Base-by-base conservation (phyloP, 2,797 vertebrate species). In the Brotula barbata region DNA sequence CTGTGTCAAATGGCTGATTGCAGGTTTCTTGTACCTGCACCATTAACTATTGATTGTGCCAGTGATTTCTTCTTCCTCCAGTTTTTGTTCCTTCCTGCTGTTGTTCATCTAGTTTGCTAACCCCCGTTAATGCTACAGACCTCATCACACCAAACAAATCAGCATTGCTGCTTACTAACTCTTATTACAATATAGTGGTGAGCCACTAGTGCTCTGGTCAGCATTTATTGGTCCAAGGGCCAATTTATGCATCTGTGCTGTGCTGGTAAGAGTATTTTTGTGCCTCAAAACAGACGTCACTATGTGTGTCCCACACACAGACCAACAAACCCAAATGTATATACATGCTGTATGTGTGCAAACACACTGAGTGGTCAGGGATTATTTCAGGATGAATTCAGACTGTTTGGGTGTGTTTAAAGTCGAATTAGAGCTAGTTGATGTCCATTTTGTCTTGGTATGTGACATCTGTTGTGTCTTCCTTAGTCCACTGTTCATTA, bases 231-330 rank as follows among this genome's bases (percentile, higher is more conserved):
- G 87, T 87, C 79, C 15, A 8, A 31, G 3, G 84, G 68, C 78
- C 78, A 73, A 67, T 86, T 57, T 34, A 80, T 84, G 83, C 70
- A 41, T 81, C 75, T 75, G 78, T 61, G 59, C 82, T 87, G 70
- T 80, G 82, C 86, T 72, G 80, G 72, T 87, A 84, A 83, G 86
- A 85, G 86, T 88, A 80, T 88, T 83, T 81, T 68, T 85, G 88
- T 90, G 88, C 89, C 89, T 90, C 86, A 86, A 89, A 81, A 81
- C 69, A 84, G 82, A 70, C 77, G 84, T 87, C 80, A 83, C 87
- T 80, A 87, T 86, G 81, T 82, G 77, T 85, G 63, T 79, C 76
- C 40, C 63, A 50, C 77, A 79, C 74, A 77, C 69, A 72, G 68
- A 75, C 34, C 2, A 6, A 81, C 72, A 81, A 77, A 81, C 70